Evolutionary conservation across 2,888 invertebrate genomes (phyloP).

Genomic region (Tetrapedia diversipes): DNA sequence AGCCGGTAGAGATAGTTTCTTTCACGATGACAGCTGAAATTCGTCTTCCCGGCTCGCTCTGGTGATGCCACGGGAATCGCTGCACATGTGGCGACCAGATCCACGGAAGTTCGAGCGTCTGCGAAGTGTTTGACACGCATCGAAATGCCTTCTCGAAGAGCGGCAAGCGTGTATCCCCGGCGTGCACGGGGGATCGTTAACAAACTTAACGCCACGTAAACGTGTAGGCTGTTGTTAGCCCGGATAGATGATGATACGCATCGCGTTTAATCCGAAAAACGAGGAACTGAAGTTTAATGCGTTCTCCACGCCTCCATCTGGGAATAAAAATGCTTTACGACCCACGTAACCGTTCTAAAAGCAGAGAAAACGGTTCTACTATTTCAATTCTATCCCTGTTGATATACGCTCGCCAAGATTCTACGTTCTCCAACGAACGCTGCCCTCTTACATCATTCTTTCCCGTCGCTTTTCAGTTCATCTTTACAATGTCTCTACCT

Average conservation of each 20-base stretch:
- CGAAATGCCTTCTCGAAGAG: neutral
- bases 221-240: no score
- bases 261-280: neutral
- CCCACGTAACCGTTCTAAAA: neutral
- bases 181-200: neutral
- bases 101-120: neutral
- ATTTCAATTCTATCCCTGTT: neutral
- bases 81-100: slow-evolving; percentile 32
- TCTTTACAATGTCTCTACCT: neutral
- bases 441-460: neutral
- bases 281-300: neutral
- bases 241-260: neutral
- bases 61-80: no score
- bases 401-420: slow-evolving; percentile 1
- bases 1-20: neutral
- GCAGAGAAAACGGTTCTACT: neutral
- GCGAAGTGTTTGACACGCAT: slow-evolving; percentile 8
- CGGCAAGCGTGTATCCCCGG: neutral
- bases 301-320: neutral
- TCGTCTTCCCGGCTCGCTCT: neutral
- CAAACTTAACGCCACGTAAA: neutral
- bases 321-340: slow-evolving; percentile 10
- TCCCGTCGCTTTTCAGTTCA: neutral
- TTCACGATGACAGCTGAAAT: neutral
- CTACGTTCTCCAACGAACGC: neutral